Percentiles rank a stretch among this genome's conserved stretches.
These are phyloP conservation scores for Acronicta alni DNA, from an alignment of 2,888 invertebrate genomes.

Conservation along the genomic window DNA sequence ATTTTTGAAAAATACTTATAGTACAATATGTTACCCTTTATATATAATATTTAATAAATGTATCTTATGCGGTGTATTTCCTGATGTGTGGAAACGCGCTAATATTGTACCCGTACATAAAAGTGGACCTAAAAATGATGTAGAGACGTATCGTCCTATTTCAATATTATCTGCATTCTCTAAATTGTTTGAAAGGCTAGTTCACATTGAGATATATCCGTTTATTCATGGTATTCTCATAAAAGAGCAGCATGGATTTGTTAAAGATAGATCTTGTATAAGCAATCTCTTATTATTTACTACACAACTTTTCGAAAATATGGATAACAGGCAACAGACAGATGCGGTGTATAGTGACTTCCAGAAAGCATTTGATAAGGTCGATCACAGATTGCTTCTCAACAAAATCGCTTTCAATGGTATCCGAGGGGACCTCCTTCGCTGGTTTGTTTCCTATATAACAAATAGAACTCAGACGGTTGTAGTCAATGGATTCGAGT, in stretches of 20 bases:
- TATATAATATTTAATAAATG: background rate
- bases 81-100: background rate
- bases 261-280: background rate
- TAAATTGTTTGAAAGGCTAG: background rate
- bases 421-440: background rate
- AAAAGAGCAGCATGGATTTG: background rate
- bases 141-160: background rate
- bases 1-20: conserved; percentile 2
- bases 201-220: background rate
- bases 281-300: background rate
- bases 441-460: background rate
- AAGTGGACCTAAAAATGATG: background rate
- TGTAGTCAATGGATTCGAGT: background rate
- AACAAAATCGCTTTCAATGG: background rate
- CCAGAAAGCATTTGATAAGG: background rate
- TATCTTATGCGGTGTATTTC: background rate
- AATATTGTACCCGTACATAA: background rate
- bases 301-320: background rate
- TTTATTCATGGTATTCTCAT: background rate
- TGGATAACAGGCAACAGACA: background rate
- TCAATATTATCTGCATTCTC: background rate
- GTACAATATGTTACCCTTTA: background rate
- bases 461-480: background rate
- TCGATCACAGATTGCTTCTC: background rate
- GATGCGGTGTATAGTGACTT: background rate